Evolutionary conservation across 2,797 vertebrate species (phyloP).

Genomic region (Characodon lateralis): DNA sequence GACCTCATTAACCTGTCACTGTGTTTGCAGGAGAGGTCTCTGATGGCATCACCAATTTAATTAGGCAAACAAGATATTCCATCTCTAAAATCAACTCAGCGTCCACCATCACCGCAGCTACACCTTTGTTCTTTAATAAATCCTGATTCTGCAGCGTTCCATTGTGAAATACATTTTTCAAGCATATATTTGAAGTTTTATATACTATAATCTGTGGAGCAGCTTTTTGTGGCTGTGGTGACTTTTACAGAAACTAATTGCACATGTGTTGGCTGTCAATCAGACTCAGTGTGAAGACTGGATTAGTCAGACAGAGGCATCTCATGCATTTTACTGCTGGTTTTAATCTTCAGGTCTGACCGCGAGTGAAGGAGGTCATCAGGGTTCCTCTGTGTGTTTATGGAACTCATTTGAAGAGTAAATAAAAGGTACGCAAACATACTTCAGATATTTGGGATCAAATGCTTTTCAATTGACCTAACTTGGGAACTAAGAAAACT

Average conservation of each 20-base stretch:
- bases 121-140: neutral
- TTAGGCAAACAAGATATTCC: conserved; percentile 2
- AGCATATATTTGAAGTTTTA: neutral
- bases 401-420: neutral
- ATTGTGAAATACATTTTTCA: neutral
- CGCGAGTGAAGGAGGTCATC: conserved; percentile 22
- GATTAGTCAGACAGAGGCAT: conserved; percentile 41
- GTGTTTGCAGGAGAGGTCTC: neutral
- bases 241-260: conserved; percentile 27
- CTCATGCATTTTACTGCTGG: conserved; percentile 43
- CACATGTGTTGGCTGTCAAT: conserved; percentile 41
- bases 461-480: neutral
- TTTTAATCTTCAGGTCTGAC: conserved; percentile 39
- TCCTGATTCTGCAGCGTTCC: neutral
- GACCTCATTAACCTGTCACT: neutral
- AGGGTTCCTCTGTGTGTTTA: neutral
- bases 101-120: neutral
- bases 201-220: neutral
- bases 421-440: neutral
- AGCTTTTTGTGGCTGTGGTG: conserved; percentile 1
- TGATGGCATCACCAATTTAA: neutral
- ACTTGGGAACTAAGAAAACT: neutral
- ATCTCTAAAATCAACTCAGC: neutral
- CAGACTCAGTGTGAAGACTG: conserved; percentile 48
- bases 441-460: neutral